Conservation (phyloP, 1,140 invertebrate species). For the Atta cephalotes region DNA sequence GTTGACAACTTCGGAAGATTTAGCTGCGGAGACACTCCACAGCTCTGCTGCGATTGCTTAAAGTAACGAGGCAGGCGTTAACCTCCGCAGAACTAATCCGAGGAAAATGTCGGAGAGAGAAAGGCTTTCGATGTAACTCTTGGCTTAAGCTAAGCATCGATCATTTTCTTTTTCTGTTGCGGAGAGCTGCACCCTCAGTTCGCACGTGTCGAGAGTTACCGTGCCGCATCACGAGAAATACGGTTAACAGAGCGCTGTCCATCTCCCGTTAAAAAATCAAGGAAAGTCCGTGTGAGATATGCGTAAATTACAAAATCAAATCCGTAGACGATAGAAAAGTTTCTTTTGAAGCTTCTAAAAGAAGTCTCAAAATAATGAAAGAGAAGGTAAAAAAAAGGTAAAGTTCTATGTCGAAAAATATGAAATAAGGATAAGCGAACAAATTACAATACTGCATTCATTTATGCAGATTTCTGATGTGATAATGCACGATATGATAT, state of each 20-base stretch:
- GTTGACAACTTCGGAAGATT: constrained; percentile 66
- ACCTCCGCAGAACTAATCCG: constrained; percentile 54
- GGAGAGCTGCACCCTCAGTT: constrained; percentile 2
- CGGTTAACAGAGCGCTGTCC: constrained; percentile 54
- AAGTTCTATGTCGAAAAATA: not conserved
- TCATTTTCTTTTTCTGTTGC: constrained; percentile 68
- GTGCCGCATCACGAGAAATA: constrained; percentile 50
- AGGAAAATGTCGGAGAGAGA: constrained; percentile 68
- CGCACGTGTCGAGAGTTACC: constrained; percentile 44
- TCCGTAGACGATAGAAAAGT: too few species aligned
- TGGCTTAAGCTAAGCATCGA: constrained; percentile 76
- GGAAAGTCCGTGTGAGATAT: not conserved
- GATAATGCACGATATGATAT: not conserved
- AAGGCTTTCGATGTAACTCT: constrained; percentile 80
- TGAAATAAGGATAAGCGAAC: not conserved
- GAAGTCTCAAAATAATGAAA: not conserved
- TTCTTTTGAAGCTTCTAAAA: not conserved
- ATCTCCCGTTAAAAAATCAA: not conserved
- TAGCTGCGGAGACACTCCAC: constrained; percentile 52
- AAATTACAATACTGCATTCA: not conserved
- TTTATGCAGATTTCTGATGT: not conserved
- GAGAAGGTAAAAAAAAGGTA: not conserved
- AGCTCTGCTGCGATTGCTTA: constrained; percentile 49
- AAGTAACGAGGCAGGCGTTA: constrained; percentile 61
- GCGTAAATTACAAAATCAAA: constrained; percentile 11